These are phyloP conservation scores for Chalcis sispes DNA, from an alignment of 2,888 invertebrate genomes.

Conservation along the genomic window DNA sequence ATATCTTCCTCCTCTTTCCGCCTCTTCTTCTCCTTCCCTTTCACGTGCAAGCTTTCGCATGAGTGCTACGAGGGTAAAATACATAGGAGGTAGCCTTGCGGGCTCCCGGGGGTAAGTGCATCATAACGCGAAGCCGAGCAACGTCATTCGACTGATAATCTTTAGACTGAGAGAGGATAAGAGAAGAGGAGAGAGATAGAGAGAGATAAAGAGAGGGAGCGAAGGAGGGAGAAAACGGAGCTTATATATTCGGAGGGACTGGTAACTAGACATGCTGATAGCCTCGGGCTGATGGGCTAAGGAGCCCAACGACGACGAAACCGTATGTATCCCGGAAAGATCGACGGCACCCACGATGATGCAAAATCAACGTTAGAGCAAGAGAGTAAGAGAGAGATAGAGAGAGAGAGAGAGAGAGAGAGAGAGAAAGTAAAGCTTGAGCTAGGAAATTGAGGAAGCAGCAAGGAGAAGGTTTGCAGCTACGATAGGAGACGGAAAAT, in stretches of 20 bases:
- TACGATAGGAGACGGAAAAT: conserved; percentile 53
- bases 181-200: not conserved
- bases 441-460: conserved; percentile 53
- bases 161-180: conserved; percentile 28
- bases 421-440: conserved; percentile 6
- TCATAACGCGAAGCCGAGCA: conserved; percentile 53
- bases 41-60: not conserved
- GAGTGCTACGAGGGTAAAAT: conserved; percentile 14
- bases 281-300: conserved; percentile 54
- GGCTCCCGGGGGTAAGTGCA: conserved; percentile 44
- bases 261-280: conserved; percentile 54
- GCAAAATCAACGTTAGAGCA: conserved; percentile 55
- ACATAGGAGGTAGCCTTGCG: conserved; percentile 1
- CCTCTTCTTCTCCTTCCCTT: no score
- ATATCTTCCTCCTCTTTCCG: no score
- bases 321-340: conserved; percentile 24
- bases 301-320: conserved; percentile 43
- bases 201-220: not conserved
- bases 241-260: no score
- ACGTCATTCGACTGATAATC: conserved; percentile 57
- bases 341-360: conserved; percentile 46
- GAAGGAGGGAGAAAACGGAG: not conserved
- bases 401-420: conserved; percentile 26
- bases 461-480: conserved; percentile 41
- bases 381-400: conserved; percentile 19